A percentile compares a stretch with the other conserved stretches of the same genome.
These are phyloP conservation scores for Mayetiola destructor DNA, from an alignment of 2,888 invertebrate species.

Conservation along the genomic window DNA sequence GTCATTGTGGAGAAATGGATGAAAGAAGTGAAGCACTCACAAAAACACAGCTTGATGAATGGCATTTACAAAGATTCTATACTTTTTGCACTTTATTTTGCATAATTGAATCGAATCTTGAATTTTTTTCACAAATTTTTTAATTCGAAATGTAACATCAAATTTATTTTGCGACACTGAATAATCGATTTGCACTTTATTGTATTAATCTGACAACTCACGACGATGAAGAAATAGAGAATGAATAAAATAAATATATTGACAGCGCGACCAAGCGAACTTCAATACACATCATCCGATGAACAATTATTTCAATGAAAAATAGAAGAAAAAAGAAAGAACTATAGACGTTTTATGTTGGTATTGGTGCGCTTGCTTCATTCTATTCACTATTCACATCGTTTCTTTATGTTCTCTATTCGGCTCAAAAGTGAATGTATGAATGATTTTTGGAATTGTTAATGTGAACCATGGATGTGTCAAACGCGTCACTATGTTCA, in stretches of 20 bases:
- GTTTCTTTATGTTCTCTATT: too few relatives aligned
- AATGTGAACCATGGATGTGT: too few relatives aligned
- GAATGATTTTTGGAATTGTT: too few relatives aligned
- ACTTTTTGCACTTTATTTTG: background rate
- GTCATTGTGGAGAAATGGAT: too few relatives aligned
- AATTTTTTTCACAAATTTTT: background rate
- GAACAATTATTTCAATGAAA: background rate
- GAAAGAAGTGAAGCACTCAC: too few relatives aligned
- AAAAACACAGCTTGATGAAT: too few relatives aligned
- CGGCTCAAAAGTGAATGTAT: too few relatives aligned
- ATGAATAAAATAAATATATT: constrained; percentile 4
- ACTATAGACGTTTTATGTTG: constrained; percentile 1
- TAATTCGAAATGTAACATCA: background rate
- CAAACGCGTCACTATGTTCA: too few relatives aligned
- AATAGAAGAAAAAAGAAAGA: background rate
- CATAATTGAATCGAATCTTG: background rate
- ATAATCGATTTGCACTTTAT: background rate
- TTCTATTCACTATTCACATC: too few relatives aligned
- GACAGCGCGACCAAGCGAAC: constrained; percentile 7
- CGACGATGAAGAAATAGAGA: background rate
- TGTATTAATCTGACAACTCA: background rate
- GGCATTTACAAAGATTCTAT: background rate
- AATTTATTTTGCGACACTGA: background rate
- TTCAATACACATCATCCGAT: constrained; percentile 4
- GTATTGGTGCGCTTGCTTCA: constrained; percentile 6